Base-by-base conservation (phyloP, 2,113 vertebrate genomes). In the Neofelis nebulosa region DNA sequence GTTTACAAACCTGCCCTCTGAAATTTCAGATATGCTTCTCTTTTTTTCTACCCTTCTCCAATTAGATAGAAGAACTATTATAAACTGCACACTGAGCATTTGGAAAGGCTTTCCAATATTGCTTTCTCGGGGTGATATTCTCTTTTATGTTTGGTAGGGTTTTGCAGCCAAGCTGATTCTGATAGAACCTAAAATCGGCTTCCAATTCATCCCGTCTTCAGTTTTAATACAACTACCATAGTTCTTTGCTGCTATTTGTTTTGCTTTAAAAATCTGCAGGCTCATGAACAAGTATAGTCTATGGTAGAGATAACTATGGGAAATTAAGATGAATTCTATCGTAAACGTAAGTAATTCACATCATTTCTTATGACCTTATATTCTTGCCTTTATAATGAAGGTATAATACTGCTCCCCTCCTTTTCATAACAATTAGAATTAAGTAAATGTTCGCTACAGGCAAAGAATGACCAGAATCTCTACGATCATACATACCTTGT, bases 11-110 rank as follows among this genome's bases (percentile, higher is more conserved):
- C 4, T 52, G 78, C n/a, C 55, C 38, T 97, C 89, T 97, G 87
- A 96, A 97, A 97, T 98, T 95, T 92, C 92, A 96, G 65, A 90
- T 63, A 95, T 79, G 63, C 23, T 48, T 27, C 18, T 48, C 23
- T 78, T 19, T 12, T 15, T 4, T 33, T 27, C 73, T 82, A 88
- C n/a, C 36, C 27, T 66, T 80, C 68, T 95, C 25, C 74, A 29
- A 76, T 55, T 81, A 79, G 78, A 86, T 36, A 86, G 68, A 91
- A 61, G n/a, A 81, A 66, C 31, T 68, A 33, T 73, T 93, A 68
- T 79, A 71, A 79, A 87, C 4, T 33, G 2, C 14, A 63, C 14
- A 7, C 5, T 48, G 61, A 79, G 36, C 19, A 10, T 73, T 93
- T 93, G 36, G 52, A 92, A 90, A 83, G 29, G 12, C 19, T 90